A percentile compares a stretch with the other conserved stretches of the same genome.
Evolutionary conservation across 2,113 vertebrate genomes (phyloP).

Genomic region (Odocoileus hemionus): DNA sequence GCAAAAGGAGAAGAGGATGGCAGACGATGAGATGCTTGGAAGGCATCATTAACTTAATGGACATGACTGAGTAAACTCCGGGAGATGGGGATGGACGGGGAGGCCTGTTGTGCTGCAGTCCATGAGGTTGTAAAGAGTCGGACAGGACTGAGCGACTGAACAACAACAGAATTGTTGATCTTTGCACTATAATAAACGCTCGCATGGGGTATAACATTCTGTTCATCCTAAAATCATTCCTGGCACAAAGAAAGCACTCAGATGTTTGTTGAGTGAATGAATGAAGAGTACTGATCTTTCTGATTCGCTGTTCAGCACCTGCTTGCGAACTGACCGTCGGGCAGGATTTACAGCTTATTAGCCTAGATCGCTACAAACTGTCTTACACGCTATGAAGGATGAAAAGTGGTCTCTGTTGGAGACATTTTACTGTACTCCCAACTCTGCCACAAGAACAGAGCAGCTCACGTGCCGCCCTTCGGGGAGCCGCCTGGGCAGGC

Average conservation of each 20-base stretch:
- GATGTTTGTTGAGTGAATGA: neutral
- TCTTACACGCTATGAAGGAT: neutral
- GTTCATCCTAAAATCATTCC: neutral
- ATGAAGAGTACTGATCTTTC: neutral
- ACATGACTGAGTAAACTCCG: neutral
- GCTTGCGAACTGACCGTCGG: neutral
- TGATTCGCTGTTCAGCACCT: neutral
- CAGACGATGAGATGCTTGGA: neutral
- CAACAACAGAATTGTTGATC: neutral
- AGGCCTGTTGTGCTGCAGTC: neutral
- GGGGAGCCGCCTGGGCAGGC: neutral
- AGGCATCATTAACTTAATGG: neutral
- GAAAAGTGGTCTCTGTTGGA: neutral
- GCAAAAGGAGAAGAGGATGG: neutral
- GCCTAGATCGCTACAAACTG: neutral
- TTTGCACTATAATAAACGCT: neutral
- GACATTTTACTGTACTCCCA: neutral
- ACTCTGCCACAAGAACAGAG: neutral
- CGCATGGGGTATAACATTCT: neutral
- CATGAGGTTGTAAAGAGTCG: neutral
- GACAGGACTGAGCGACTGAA: neutral
- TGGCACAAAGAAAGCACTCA: neutral
- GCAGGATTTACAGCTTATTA: neutral
- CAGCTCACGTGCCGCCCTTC: accelerated
- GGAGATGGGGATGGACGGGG: neutral